phyloP scores from a whole-genome alignment of 2,113 vertebrate species.

The Pelecanoides urinatrix region DNA sequence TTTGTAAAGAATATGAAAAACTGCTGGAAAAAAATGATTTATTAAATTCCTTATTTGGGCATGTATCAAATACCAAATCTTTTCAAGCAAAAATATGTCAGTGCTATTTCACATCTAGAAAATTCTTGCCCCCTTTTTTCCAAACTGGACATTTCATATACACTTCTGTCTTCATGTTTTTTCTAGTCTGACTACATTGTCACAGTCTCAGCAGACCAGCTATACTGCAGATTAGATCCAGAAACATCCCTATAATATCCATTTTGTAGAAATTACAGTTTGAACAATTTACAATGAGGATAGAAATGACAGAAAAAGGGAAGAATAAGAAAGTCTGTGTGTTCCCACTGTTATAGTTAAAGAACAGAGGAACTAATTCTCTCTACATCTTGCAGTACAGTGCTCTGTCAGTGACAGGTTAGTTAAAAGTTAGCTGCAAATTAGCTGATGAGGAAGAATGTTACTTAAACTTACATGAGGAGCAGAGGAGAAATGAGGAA shows the following conservation, averaged over 20 bases:
- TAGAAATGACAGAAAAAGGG: background rate
- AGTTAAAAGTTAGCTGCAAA: background rate
- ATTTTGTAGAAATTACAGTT: background rate
- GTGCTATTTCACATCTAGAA: background rate
- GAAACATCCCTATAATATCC: background rate
- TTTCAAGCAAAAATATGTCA: background rate
- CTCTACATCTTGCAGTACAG: background rate
- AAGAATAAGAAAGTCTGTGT: background rate
- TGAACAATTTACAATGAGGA: background rate
- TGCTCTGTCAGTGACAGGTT: background rate
- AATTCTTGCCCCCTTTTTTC: background rate
- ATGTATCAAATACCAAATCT: background rate
- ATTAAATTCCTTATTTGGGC: background rate
- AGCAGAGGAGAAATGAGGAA: background rate
- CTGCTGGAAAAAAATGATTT: fast-evolving
- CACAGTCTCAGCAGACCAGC: background rate
- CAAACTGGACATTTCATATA: background rate
- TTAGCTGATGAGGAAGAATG: background rate
- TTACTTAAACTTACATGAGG: background rate
- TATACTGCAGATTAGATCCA: background rate
- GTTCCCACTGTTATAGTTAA: background rate
- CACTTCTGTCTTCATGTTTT: background rate
- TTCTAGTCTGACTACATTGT: background rate
- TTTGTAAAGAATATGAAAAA: background rate
- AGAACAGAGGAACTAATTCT: background rate